Percentiles rank a stretch among this genome's conserved stretches.
phyloP scores from a whole-genome alignment of 2,797 vertebrate genomes.

The Buceros bicornis region DNA sequence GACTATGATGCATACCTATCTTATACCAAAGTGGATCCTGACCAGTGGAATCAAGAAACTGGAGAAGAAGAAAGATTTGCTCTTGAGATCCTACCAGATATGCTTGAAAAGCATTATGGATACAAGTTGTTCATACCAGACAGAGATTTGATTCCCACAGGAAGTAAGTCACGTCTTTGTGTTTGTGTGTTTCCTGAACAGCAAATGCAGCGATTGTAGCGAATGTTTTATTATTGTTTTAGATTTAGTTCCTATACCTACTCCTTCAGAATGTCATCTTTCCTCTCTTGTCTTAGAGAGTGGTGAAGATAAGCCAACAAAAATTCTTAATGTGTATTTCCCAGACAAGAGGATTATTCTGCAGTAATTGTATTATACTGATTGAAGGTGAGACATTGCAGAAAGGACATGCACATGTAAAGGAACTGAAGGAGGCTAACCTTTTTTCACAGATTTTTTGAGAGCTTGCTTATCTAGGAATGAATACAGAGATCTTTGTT shows the following conservation, averaged over 20 bases:
- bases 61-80: slow-evolving; percentile 97
- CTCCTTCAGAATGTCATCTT: not conserved
- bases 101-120: slow-evolving; percentile 98
- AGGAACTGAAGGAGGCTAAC: not conserved
- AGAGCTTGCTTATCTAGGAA: not conserved
- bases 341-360: not conserved
- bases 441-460: not conserved
- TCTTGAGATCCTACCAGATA: slow-evolving; percentile 96
- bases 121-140: slow-evolving; percentile 99
- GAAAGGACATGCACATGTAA: not conserved
- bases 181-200: not conserved
- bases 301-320: not conserved
- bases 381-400: not conserved
- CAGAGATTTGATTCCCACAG: slow-evolving; percentile 98
- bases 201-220: not conserved
- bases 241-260: not conserved
- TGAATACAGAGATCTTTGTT: not conserved
- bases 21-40: slow-evolving; percentile 98
- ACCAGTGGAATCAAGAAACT: slow-evolving; percentile 98
- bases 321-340: not conserved
- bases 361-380: not conserved
- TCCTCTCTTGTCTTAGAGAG: not conserved
- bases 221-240: not conserved
- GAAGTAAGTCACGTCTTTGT: slow-evolving; percentile 88
- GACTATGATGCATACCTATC: slow-evolving; percentile 98